Base-by-base conservation (phyloP, 1,140 invertebrate genomes). In the Drosophila varians region DNA sequence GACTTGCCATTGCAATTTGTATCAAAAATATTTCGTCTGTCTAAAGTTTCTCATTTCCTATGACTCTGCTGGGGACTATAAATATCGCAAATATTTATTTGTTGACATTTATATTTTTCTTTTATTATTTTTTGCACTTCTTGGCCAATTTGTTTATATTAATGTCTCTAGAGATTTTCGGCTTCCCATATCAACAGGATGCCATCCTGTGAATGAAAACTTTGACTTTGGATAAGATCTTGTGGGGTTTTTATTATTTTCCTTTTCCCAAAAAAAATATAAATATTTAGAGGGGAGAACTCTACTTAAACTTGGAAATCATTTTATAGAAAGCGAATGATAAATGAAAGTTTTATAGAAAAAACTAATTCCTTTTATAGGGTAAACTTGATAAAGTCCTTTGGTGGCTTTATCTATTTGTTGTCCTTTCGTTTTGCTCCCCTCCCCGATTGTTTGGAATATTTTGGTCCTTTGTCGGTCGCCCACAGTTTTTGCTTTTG, bases 131-230 rank as follows among this genome's bases (percentile, higher is more conserved):
- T 36, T 65, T 60, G 25, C 21, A 45, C 36, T 55, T 65, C 56
- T 45, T 56, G 48, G 42, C 56, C 71, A 86, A 80, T 79, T 79
- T 79, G 55, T 77, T 74, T 54, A 70, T 61, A 70, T 69, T 53
- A 74, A 60, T 61, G 55, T 77, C 69, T 57, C 74, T 55, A 77
- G 61, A 75, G 70, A 62, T 52, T 38, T 69, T 78, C 54, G 51
- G 54, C 56, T 61, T 34, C 71, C 71, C 60, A 48, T 60, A 65
- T 71, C 77, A 76, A 72, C 58, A 46, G 36, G 34, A 19, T 23
- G 28, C 14, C 38, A 45, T 31, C 18, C 42, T 23, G 18, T 51
- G 43, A 19, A 11, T 19, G 16, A 7, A 8, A 14, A 23, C 34
- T 61, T 42, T 43, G 19, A n/a, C 19, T 18, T 21, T 4, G 16